These are phyloP conservation scores for Melanaphis sacchari DNA, from an alignment of 1,140 invertebrate species.

Conservation along the genomic window DNA sequence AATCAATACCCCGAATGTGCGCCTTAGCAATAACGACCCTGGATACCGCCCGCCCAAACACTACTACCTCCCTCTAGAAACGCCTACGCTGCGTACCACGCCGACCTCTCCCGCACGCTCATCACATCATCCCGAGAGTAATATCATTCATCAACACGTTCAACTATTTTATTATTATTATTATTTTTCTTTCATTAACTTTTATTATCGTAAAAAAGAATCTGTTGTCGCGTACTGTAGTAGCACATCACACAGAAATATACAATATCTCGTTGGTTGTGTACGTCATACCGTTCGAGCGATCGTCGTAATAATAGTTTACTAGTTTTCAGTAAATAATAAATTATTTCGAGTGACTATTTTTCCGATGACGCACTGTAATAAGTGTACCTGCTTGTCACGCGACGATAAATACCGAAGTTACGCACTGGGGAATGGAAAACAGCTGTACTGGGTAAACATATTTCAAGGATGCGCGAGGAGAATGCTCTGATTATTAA, in stretches of 20 bases:
- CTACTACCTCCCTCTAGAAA: background rate
- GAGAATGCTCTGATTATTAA: background rate
- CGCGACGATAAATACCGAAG: too few species aligned
- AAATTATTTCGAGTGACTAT: background rate
- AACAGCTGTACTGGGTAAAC: background rate
- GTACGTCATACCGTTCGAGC: background rate
- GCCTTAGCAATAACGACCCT: conserved; percentile 55
- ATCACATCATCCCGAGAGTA: background rate
- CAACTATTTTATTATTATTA: background rate
- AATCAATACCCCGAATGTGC: conserved; percentile 55
- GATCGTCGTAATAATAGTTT: background rate
- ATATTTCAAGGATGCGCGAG: background rate
- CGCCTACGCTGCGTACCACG: background rate
- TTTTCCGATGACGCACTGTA: background rate
- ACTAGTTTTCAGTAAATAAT: too few species aligned
- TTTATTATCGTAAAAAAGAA: background rate
- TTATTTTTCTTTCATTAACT: background rate
- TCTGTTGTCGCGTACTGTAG: too few species aligned
- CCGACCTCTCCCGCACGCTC: background rate
- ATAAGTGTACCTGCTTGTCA: background rate
- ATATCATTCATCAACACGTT: background rate
- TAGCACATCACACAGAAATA: background rate
- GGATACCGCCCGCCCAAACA: conserved; percentile 14
- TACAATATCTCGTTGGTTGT: background rate
- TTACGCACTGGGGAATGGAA: background rate